These are phyloP conservation scores for Sitophilus oryzae DNA, from an alignment of 1,140 invertebrate genomes.

Conservation along the genomic window DNA sequence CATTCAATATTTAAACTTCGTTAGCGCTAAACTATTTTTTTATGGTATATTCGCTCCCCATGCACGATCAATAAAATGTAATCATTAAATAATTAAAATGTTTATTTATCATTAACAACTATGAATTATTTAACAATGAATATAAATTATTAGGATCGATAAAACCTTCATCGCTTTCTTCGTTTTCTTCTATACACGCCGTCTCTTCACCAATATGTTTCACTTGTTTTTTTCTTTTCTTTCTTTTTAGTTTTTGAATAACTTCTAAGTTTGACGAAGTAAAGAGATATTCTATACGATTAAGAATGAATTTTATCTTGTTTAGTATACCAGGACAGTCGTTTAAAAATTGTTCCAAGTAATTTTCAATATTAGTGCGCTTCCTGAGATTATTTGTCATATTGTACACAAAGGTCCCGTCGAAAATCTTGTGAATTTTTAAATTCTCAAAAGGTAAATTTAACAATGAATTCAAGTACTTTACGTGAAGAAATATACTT, in stretches of 20 bases:
- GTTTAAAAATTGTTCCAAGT: conserved; percentile 12
- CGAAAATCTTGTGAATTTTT: conserved; percentile 54
- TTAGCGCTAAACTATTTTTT: too few relatives aligned
- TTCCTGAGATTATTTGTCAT: conserved; percentile 41
- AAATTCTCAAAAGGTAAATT: conserved; percentile 50
- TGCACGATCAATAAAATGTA: too few relatives aligned
- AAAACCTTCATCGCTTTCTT: conserved; percentile 12
- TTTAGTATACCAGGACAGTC: conserved; percentile 11
- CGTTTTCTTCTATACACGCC: conserved; percentile 7
- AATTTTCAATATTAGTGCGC: conserved; percentile 21
- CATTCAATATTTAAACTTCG: too few relatives aligned
- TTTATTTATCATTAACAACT: too few relatives aligned
- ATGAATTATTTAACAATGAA: conserved; percentile 23
- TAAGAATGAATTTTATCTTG: conserved; percentile 1
- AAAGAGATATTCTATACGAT: neutral
- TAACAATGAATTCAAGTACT: conserved; percentile 61
- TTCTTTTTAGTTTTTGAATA: conserved; percentile 17
- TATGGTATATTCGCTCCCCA: too few relatives aligned
- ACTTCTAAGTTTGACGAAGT: neutral
- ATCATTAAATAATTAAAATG: too few relatives aligned
- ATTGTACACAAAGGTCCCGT: conserved; percentile 72
- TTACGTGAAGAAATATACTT: conserved; percentile 55
- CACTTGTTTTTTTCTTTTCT: conserved; percentile 15
- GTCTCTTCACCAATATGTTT: conserved; percentile 3
- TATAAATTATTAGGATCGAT: conserved; percentile 32